Evolutionary conservation across 2,888 invertebrate genomes (phyloP), one percentile per base, ranked within the genome.

Genomic region (Cancer borealis): DNA sequence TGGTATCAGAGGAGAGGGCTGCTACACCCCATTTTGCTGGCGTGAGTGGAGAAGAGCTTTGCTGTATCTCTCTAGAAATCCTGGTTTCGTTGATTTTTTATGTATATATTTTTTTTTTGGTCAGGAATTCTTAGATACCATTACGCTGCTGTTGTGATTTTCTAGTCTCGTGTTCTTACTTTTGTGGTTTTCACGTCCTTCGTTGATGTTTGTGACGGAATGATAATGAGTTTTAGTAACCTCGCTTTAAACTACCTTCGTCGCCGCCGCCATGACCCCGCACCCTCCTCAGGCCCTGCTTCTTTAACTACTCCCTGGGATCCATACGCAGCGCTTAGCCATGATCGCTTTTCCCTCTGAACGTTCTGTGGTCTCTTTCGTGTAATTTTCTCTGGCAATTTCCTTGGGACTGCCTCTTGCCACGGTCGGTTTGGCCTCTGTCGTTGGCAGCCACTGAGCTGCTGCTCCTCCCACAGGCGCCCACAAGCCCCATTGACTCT

Each of bases 341-440:
- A 30, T 79, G 79, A 79, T 79, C 30, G 30, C 79, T 79, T 79
- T 14, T 12, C 30, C 30, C 79, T 30, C 26, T n/a, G 79, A 10
- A 12, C 30, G 26, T 79, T 79, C 26, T 79, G 30, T 30, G 79
- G 79, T 79, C 79, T 66, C 60, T 17, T 30, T 30, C 30, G 79
- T 79, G 79, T 79, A 79, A 79, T 79, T 30, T 79, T 79, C 79
- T 79, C 79, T 30, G 30, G 79, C 79, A 79, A 79, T 79, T 79
- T 79, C 30, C 79, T 30, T 66, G 30, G 79, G 30, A 79, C 79
- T 79, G 79, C 79, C 79, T 79, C 26, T 79, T 3, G 26, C 79
- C 79, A 79, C 30, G 79, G 79, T 79, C 79, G 79, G 79, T 79
- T 79, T 79, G 79, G 79, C 79, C 79, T 79, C 30, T 30, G 79